Evolutionary conservation across 2,113 vertebrate species (phyloP), one percentile per base, ranked within the genome.

Genomic region (Rhombomys opimus): DNA sequence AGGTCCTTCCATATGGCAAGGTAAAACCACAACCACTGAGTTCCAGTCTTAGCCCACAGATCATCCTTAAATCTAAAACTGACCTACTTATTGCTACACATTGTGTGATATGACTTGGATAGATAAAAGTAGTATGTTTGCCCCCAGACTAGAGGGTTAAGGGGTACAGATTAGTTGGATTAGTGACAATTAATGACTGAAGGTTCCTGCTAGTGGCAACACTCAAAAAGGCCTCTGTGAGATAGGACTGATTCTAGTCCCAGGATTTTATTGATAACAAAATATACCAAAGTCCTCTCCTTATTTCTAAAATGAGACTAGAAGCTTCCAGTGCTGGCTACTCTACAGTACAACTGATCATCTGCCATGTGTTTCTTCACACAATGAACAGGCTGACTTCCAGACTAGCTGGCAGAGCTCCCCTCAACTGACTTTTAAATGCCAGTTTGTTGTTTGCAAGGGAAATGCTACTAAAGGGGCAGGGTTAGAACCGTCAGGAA

Each of bases 261-360:
- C 63, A 73, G 70, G 46, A 7, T 65, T 95, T 91, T 72, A 82
- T 41, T 93, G 68, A 61, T 84, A 91, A 82, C 38, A 20, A 81
- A 96, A 50, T 50, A 76, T 13, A 97, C 3, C n/a, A 87, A 89
- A 46, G 87, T 87, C 52, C 61, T 95, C 59, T 87, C 52, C 61
- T 95, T 63, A 59, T 86, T 97, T 96, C 90, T 78, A 89, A 91
- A 94, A 52, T 57, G 17, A 92, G 65, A 88, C 18, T 25, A 93
- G 80, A 96, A 93, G 78, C 70, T 91, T 65, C 85, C 50, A 46
- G 50, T 54, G 59, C 78, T 38, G 50, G 72, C 61, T 41, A 50
- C 14, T 30, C 72, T 68, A 89, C 25, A 92, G 81, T 1, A 88
- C 2, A 91, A 15, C 32, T 65, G 73, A 70, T 38, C 38, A 78